Evolutionary conservation across 2,797 vertebrate species (phyloP), one percentile per base, ranked within the genome.

Genomic region (Falco peregrinus): DNA sequence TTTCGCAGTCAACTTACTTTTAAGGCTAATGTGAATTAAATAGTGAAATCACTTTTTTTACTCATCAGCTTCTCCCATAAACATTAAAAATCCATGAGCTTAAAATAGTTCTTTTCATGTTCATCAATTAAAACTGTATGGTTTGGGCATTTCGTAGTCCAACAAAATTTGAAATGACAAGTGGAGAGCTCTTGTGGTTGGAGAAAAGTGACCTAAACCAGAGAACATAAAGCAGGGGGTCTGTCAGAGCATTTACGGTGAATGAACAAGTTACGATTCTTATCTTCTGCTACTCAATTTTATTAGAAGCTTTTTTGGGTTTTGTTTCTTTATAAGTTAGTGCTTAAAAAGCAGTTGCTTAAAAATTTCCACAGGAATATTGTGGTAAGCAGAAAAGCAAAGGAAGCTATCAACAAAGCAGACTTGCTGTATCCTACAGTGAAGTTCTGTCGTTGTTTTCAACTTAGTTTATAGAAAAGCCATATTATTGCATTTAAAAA

Each of bases 401-500:
- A 69, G 48, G 33, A 73, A 14, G 7, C 21, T 75, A 0, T 31
- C 2, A 0, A 53, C 31, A 71, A 80, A 73, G 9, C 41, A 69
- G 22, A 35, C 10, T 61, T 2, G 1, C 5, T 76, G 3, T 45
- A 0, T 65, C 3, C 13, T 65, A 8, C 35, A 33, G 28, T 64
- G 24, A 61, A 41, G 11, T 35, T 93, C 65, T 92, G 53, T 24
- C 68, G 9, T n/a, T 75, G 33, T 7, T 69, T 93, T 25, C 33
- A 57, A 1, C 6, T 73, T 45, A 16, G 8, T 74, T 61, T 43
- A 37, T 25, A 60, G 41, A 63, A 84, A 92, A 75, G 5, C 20
- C 26, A 1, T 60, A 13, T 64, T 71, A 11, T 60, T 81, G n/a
- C 31, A 37, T 86, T 70, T 10, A 22, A 61, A 59, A 90, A 48